Evolutionary conservation across 2,113 vertebrate genomes (phyloP), one percentile per base, ranked within the genome.

Genomic region (Otolemur garnettii): DNA sequence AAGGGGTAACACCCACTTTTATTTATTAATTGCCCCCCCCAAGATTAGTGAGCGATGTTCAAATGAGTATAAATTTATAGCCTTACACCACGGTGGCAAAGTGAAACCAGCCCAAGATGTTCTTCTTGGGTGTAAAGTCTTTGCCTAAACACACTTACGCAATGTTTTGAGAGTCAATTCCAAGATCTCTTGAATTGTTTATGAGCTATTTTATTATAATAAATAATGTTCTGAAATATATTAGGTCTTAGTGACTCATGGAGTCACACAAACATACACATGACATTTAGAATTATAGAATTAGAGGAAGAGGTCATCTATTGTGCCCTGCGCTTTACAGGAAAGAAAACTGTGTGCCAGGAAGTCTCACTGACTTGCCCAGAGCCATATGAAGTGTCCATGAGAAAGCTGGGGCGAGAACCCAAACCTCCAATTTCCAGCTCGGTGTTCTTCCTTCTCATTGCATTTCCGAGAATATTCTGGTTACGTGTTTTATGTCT

Each of bases 191-290:
- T 50, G 35, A 92, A 69, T 35, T 95, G 89, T 53, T 96, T 93
- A 53, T 92, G 71, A 95, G 80, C 77, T 8, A 53, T 93, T 92
- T 96, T 96, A 66, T 94, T 94, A 9, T 94, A 96, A 93, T 88
- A 96, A 93, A 94, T 95, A 81, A 12, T 93, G 82, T 69, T 90
- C 7, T 97, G 50, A 96, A 96, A 89, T 53, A n/a, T 75, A 55
- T 57, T 60, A 89, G 33, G 50, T 94, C 96, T 91, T 87, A 66
- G 74, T 95, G 87, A 72, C 38, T 97, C 87, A 93, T 14, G 35
- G 80, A 78, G 78, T 96, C 81, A 71, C 86, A 57, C 19, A 53
- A 94, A 96, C 79, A 68, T 81, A 82, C 26, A 68, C 42, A 74
- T 50, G 53, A 68, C 78, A 15, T 79, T 89, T 86, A 79, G 55